Evolutionary conservation across 1,140 invertebrate genomes (phyloP).

Genomic region (Sycophila sp.): DNA sequence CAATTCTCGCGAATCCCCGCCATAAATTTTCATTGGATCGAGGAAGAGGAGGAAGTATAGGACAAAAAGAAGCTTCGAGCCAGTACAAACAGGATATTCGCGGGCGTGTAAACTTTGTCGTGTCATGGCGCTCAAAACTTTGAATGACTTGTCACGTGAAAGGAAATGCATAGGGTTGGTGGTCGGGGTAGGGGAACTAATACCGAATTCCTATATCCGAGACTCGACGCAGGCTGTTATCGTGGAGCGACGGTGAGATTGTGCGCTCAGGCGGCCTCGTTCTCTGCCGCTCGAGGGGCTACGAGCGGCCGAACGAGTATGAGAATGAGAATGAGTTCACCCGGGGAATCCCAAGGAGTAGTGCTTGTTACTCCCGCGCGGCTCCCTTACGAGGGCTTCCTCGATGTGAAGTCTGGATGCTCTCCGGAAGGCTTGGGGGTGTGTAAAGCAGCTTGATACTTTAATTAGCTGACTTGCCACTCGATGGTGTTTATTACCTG

Average conservation of each 20-base stretch:
- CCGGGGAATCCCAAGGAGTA: no score
- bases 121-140: slow-evolving; percentile 11
- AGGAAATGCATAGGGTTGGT: no score
- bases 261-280: neutral
- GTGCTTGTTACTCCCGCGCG: no score
- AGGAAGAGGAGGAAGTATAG: neutral
- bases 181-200: neutral
- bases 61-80: neutral
- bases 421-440: no score
- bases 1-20: slow-evolving; percentile 1
- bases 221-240: slow-evolving; percentile 7
- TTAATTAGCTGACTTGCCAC: no score
- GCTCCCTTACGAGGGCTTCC: no score
- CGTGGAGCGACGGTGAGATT: slow-evolving; percentile 5
- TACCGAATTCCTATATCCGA: slow-evolving; percentile 13
- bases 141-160: slow-evolving; percentile 23
- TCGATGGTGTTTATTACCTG: no score
- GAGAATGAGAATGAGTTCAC: no score
- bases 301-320: no score
- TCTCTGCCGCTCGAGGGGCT: neutral
- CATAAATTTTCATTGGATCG: slow-evolving; percentile 4
- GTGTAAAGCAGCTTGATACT: no score
- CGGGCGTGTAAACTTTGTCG: slow-evolving; percentile 9
- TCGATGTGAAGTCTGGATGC: no score
- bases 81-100: slow-evolving; percentile 19